Evolutionary conservation across 2,888 invertebrate species (phyloP), one percentile per base, ranked within the genome.

Genomic region (Pardosa pseudoannulata): DNA sequence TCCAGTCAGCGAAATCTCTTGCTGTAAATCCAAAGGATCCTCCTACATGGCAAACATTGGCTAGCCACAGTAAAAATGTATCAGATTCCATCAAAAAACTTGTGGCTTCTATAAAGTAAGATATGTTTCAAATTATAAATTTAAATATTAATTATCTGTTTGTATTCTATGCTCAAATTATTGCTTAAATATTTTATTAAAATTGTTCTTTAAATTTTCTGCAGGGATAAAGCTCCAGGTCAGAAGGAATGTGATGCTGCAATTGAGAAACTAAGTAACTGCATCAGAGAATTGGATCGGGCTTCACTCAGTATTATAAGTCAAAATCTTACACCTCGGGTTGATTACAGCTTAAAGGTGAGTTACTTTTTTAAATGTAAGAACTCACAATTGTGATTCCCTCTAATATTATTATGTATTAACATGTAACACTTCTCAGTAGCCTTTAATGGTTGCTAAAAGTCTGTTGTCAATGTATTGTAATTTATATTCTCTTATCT

Each of bases 31-130:
- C 98, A 0, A 95, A 95, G 89, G 98, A 99, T 92, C 96, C 98
- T 1, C 94, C 96, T 0, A 97, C 97, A 28, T 99, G 99, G 98
- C 98, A 98, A 91, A 93, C 95, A 83, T 94, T 99, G 88, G 98
- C 98, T 0, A 94, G 94, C 90, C 97, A 98, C 93, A 98, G 98
- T 91, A 98, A 97, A 91, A 95, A 95, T 73, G 98, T 99, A 0
- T 98, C 98, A 0, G 98, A 99, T 91, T 96, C 97, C 32, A 98
- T 99, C 91, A 99, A 99, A 92, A 94, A 95, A 13, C 94, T 99
- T 3, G 98, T 98, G 3, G 95, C 96, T 16, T 96, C 97, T 88
- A 97, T 98, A 90, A 94, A 96, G 94, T 95, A 91, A 90, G 91
- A n/a, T n/a, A n/a, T n/a, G n/a, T n/a, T n/a, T n/a, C n/a, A n/a